A percentile compares a stretch with the other conserved stretches of the same genome.
Evolutionary conservation across 2,113 vertebrate species (phyloP).

Genomic region (Caloenas nicobarica): DNA sequence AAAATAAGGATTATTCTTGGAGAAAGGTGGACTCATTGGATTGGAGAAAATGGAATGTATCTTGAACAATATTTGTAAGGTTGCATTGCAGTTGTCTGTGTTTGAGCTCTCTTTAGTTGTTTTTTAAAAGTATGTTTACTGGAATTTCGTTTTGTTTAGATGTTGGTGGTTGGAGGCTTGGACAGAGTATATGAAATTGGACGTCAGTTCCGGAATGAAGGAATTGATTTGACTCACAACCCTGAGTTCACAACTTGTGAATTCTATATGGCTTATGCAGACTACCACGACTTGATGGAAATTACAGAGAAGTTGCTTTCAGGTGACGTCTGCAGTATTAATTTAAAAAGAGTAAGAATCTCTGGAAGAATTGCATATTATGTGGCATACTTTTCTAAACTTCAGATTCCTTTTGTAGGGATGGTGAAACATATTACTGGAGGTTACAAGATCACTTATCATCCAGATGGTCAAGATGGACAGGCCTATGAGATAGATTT

Average conservation of each 20-base stretch:
- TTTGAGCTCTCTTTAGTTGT: not conserved
- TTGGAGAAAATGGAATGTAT: not conserved
- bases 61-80: not conserved
- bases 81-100: not conserved
- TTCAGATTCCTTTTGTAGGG: slow-evolving; percentile 73
- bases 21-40: not conserved
- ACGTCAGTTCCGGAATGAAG: slow-evolving; percentile 97
- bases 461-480: slow-evolving; percentile 93
- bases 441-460: slow-evolving; percentile 88
- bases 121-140: not conserved
- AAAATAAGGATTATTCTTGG: not conserved
- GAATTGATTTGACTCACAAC: slow-evolving; percentile 97
- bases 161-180: slow-evolving; percentile 95
- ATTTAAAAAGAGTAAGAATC: not conserved
- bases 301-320: slow-evolving; percentile 95
- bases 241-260: slow-evolving; percentile 99
- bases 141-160: slow-evolving; percentile 74
- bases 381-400: not conserved
- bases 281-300: slow-evolving; percentile 95
- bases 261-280: slow-evolving; percentile 99
- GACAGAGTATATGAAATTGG: slow-evolving; percentile 97
- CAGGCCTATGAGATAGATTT: slow-evolving; percentile 89
- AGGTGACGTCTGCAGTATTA: slow-evolving; percentile 72
- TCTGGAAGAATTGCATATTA: not conserved
- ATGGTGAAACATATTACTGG: slow-evolving; percentile 95